Evolutionary conservation across 2,888 invertebrate genomes (phyloP).

Genomic region (Julus scanicus): DNA sequence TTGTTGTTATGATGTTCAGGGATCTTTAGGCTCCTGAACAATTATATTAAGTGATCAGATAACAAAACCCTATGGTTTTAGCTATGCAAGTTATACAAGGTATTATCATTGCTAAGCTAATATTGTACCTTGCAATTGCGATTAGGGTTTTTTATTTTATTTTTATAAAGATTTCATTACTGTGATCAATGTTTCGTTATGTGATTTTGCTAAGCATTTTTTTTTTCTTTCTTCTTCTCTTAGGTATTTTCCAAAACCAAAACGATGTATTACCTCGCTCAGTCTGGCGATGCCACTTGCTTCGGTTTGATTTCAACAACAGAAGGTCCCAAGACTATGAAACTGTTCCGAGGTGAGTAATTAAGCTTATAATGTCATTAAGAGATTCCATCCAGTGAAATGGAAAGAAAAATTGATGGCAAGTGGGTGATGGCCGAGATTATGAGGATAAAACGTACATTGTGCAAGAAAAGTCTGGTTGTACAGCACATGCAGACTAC

Average conservation of each 20-base stretch:
- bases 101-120: too few relatives aligned
- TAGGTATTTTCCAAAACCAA: constrained; percentile 60
- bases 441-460: background rate
- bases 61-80: too few relatives aligned
- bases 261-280: constrained; percentile 75
- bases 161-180: too few relatives aligned
- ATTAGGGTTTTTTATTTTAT: too few relatives aligned
- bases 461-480: background rate
- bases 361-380: constrained; percentile 53
- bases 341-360: constrained; percentile 77
- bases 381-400: constrained; percentile 40
- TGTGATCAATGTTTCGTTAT: background rate
- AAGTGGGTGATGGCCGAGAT: constrained; percentile 1
- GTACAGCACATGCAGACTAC: background rate
- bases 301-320: constrained; percentile 91
- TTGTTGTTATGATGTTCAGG: too few relatives aligned
- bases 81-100: too few relatives aligned
- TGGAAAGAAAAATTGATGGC: background rate
- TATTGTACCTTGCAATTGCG: too few relatives aligned
- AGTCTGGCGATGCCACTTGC: constrained; percentile 93
- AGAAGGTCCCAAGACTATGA: constrained; percentile 87
- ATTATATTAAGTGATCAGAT: too few relatives aligned
- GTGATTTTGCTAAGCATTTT: background rate
- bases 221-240: constrained; percentile 47
- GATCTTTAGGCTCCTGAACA: too few relatives aligned